These are phyloP conservation scores for Danionella dracula DNA, from an alignment of 2,797 vertebrate species.

Conservation along the genomic window DNA sequence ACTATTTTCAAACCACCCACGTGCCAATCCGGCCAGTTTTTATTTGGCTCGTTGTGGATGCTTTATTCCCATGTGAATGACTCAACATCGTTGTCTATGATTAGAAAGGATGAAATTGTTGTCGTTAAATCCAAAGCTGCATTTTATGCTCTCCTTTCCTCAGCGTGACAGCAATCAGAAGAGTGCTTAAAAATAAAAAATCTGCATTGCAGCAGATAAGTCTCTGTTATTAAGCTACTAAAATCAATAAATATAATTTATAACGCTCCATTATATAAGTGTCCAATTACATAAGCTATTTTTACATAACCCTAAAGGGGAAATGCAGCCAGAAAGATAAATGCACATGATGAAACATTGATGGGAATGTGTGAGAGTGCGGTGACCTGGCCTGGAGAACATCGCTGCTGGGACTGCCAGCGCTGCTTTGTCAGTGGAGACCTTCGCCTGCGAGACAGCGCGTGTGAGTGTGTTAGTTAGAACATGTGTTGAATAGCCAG, in stretches of 20 bases:
- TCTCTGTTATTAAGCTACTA: conserved; percentile 54
- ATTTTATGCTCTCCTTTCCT: conserved; percentile 49
- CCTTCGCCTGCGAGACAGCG: conserved; percentile 1
- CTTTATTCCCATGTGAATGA: conserved; percentile 44
- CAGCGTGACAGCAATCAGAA: conserved; percentile 48
- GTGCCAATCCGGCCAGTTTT: conserved; percentile 24
- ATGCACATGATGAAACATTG: conserved; percentile 37
- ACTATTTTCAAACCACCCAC: conserved; percentile 43
- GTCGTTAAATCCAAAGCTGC: conserved; percentile 60
- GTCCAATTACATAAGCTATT: conserved; percentile 54
- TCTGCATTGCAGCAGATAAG: conserved; percentile 71
- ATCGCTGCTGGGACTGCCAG: conserved; percentile 6
- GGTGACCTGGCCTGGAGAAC: conserved; percentile 14
- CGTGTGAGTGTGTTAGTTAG: neutral
- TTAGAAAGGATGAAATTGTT: conserved; percentile 57
- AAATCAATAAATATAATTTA: conserved; percentile 62
- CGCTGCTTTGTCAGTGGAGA: conserved; percentile 3
- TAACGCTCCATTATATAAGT: conserved; percentile 48
- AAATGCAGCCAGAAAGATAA: conserved; percentile 24
- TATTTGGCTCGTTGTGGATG: conserved; percentile 3
- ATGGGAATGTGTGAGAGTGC: conserved; percentile 18
- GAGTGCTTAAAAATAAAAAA: conserved; percentile 64
- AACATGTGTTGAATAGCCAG: neutral
- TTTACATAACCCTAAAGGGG: conserved; percentile 51
- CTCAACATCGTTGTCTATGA: conserved; percentile 46